These are phyloP conservation scores for Leptinotarsa undecemlineata DNA, from an alignment of 1,140 invertebrate species.

Conservation along the genomic window DNA sequence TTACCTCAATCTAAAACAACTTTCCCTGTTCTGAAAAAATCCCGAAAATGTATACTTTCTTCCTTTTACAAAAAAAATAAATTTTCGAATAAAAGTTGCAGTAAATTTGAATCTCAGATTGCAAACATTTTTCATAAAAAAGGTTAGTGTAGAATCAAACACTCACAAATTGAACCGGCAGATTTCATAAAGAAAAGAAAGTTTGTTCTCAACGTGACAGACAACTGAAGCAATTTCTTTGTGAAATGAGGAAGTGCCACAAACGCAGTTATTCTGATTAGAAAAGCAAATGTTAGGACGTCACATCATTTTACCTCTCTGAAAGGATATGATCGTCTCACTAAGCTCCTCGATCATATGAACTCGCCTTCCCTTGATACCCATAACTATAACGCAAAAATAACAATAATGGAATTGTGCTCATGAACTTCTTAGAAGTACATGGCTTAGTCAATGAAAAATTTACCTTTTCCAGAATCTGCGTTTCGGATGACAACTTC, in stretches of 20 bases:
- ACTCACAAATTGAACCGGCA: no score
- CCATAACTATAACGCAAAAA: constrained; percentile 80
- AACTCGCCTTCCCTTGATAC: constrained; percentile 94
- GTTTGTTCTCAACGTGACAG: no score
- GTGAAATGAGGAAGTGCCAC: not conserved
- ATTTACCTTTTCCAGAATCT: constrained; percentile 90
- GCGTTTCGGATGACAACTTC: constrained; percentile 92
- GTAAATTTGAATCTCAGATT: no score
- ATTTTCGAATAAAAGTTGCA: no score
- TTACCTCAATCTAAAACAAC: no score
- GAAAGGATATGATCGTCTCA: constrained; percentile 97
- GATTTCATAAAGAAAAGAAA: no score
- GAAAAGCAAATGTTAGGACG: constrained; percentile 23
- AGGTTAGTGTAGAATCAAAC: no score
- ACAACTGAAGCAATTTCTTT: not conserved
- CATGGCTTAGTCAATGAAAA: constrained; percentile 11
- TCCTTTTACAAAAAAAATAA: no score
- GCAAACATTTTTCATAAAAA: no score
- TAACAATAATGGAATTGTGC: constrained; percentile 17
- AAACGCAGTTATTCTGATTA: constrained; percentile 11
- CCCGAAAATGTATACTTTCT: no score
- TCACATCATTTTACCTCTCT: constrained; percentile 80
- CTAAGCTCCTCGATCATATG: constrained; percentile 98
- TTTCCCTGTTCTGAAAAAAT: no score
- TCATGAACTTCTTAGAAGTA: constrained; percentile 19